phyloP scores from a whole-genome alignment of 2,797 vertebrate genomes.

The Neostethus bicornis region DNA sequence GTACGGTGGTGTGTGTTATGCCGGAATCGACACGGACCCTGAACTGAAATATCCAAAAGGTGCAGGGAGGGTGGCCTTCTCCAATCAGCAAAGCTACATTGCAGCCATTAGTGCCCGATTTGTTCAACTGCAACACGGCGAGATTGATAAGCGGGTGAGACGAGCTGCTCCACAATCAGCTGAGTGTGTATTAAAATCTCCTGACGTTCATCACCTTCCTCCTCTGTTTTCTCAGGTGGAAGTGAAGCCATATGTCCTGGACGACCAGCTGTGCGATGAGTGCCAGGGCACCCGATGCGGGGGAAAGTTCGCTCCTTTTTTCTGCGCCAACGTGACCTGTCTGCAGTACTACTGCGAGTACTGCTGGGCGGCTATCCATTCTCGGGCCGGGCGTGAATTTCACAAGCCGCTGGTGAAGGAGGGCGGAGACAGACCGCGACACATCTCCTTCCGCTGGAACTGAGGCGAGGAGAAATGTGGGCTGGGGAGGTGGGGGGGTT shows the following conservation, averaged over 20 bases:
- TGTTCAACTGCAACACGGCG: slow-evolving; percentile 99
- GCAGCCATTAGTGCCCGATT: slow-evolving; percentile 99
- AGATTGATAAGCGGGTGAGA: slow-evolving; percentile 99
- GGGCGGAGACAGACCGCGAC: slow-evolving; percentile 97
- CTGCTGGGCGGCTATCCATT: slow-evolving; percentile 99
- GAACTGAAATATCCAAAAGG: slow-evolving; percentile 99
- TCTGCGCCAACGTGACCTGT: slow-evolving; percentile 99
- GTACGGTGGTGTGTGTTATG: slow-evolving; percentile 98
- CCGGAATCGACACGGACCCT: slow-evolving; percentile 98
- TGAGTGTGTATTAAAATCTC: neutral
- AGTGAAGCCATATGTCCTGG: slow-evolving; percentile 99
- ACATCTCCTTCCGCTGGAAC: slow-evolving; percentile 99
- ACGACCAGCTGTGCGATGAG: slow-evolving; percentile 99
- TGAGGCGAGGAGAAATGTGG: slow-evolving; percentile 78
- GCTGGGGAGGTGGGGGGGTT: slow-evolving; percentile 43
- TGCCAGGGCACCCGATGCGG: slow-evolving; percentile 99
- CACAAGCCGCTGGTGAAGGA: slow-evolving; percentile 99
- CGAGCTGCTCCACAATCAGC: slow-evolving; percentile 2
- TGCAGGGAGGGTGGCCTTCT: slow-evolving; percentile 97
- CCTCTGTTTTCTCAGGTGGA: slow-evolving; percentile 86
- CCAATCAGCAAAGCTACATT: slow-evolving; percentile 99
- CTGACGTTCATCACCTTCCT: neutral
- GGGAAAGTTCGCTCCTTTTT: slow-evolving; percentile 98
- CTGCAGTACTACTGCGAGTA: slow-evolving; percentile 99
- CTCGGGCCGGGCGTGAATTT: slow-evolving; percentile 97